Evolutionary conservation across 2,888 invertebrate genomes (phyloP).

Genomic region (Thalpophila matura): DNA sequence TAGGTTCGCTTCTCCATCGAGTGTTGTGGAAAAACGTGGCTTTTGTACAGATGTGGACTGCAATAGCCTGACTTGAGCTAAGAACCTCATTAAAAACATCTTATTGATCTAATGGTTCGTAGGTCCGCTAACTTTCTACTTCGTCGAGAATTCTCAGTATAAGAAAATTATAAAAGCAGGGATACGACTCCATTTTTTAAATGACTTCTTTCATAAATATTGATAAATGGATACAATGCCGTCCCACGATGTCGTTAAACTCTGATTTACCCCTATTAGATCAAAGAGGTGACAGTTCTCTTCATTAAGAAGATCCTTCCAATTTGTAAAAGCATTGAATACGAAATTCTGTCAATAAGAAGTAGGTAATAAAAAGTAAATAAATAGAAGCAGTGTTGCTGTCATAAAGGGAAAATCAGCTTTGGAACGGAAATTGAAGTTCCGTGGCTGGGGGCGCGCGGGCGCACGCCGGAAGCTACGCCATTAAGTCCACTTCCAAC

Average conservation of each 20-base stretch:
- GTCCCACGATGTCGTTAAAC: neutral
- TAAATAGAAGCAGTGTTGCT: constrained; percentile 70
- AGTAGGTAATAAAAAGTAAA: constrained; percentile 67
- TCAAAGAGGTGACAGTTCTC: constrained; percentile 22
- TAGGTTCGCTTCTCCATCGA: neutral
- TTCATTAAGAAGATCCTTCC: constrained; percentile 36
- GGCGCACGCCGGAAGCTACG: constrained; percentile 79
- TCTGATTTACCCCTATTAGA: constrained; percentile 1
- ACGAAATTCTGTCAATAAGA: constrained; percentile 67
- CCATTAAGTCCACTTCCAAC: constrained; percentile 78
- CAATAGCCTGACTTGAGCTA: neutral
- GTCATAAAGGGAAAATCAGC: constrained; percentile 83
- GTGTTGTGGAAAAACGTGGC: neutral
- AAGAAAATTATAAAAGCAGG: neutral
- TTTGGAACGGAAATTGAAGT: constrained; percentile 86
- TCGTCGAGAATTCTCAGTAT: too few species aligned
- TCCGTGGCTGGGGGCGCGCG: constrained; percentile 80
- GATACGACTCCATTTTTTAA: too few species aligned
- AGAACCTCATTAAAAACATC: neutral
- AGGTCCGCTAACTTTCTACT: too few species aligned
- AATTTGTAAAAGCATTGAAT: constrained; percentile 49
- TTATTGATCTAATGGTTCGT: neutral
- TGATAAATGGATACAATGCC: neutral
- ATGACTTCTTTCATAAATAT: neutral
- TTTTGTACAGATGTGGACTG: neutral